Conservation (phyloP, 2,888 invertebrate species). For the Drosophila kokeensis region DNA sequence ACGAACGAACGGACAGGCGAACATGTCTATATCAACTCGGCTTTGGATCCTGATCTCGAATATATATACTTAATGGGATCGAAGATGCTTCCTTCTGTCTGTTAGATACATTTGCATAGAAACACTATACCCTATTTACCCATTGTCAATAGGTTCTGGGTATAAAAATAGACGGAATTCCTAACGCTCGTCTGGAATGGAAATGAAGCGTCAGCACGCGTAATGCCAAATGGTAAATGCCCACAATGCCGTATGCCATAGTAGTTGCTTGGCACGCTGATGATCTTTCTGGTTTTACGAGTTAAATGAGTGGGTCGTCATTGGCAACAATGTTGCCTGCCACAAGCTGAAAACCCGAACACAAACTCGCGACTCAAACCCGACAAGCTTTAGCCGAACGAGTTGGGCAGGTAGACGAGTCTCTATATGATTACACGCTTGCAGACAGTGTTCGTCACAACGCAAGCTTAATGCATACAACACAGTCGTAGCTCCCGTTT, state of each 20-base stretch:
- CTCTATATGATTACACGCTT: constrained; percentile 34
- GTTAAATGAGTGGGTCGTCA: constrained; percentile 29
- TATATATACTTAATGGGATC: no score
- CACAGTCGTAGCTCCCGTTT: constrained; percentile 41
- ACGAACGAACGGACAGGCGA: no score
- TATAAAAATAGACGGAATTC: neutral
- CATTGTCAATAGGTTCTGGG: no score
- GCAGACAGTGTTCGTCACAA: constrained; percentile 36
- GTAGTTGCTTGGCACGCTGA: neutral
- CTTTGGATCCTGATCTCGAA: no score
- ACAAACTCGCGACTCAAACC: constrained; percentile 5
- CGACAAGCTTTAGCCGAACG: constrained; percentile 24
- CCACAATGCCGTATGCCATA: neutral
- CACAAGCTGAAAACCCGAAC: constrained; percentile 4
- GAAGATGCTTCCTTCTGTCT: no score
- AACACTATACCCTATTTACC: no score
- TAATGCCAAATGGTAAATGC: constrained; percentile 2
- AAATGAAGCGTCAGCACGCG: constrained; percentile 12
- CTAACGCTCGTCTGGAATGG: neutral
- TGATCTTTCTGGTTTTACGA: constrained; percentile 18
- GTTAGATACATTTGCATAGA: no score
- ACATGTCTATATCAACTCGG: no score
- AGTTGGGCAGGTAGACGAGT: constrained; percentile 23
- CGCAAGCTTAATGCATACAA: constrained; percentile 14
- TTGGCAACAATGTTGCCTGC: constrained; percentile 43